These are phyloP conservation scores for Molanna angustata DNA, from an alignment of 2,888 invertebrate species.

Conservation along the genomic window DNA sequence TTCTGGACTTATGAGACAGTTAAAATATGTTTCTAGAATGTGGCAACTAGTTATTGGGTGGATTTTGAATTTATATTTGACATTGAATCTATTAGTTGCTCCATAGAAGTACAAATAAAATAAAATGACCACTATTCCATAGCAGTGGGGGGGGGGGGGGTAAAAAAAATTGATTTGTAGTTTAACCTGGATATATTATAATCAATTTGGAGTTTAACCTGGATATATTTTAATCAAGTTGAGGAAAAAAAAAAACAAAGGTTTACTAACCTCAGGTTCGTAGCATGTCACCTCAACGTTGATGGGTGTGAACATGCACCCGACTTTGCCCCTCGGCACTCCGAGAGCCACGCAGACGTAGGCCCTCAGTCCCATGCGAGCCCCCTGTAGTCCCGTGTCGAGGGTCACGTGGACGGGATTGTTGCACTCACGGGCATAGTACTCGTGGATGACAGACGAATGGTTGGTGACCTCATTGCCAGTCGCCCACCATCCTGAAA, in stretches of 20 bases:
- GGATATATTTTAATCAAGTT: background rate
- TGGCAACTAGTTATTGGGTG: too few species aligned
- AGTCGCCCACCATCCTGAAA: conserved; percentile 93
- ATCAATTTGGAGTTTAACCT: too few species aligned
- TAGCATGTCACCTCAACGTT: conserved; percentile 86
- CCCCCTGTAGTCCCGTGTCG: conserved; percentile 85
- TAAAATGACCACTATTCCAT: too few species aligned
- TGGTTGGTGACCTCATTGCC: conserved; percentile 97
- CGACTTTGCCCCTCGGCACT: conserved; percentile 89
- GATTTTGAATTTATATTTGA: too few species aligned
- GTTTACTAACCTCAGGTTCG: conserved; percentile 74
- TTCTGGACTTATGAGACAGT: too few species aligned
- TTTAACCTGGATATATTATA: too few species aligned
- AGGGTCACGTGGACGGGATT: conserved; percentile 94
- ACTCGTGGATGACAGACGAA: conserved; percentile 96
- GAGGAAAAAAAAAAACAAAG: background rate
- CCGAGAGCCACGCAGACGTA: conserved; percentile 92
- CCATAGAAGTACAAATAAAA: too few species aligned
- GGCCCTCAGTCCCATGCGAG: conserved; percentile 90
- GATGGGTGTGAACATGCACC: conserved; percentile 96
- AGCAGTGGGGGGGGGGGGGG: too few species aligned
- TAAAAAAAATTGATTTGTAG: too few species aligned
- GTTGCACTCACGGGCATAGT: conserved; percentile 91
- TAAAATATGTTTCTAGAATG: too few species aligned
- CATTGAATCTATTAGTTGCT: too few species aligned